phyloP scores from a whole-genome alignment of 2,113 vertebrate genomes.

The Mastomys natalensis region DNA sequence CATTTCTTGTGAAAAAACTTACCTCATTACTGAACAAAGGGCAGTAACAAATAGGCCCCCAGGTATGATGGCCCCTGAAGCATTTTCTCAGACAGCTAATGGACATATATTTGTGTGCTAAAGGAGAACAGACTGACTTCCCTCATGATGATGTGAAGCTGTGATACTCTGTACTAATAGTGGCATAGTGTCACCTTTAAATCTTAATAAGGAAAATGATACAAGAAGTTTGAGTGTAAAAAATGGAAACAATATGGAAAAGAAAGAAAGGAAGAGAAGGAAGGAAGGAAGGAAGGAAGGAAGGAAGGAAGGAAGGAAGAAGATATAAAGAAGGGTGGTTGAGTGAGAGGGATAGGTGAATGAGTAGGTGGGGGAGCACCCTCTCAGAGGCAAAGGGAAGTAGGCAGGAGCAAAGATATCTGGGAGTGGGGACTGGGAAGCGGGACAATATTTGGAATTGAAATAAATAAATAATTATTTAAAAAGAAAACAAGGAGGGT shows the following conservation, averaged over 20 bases:
- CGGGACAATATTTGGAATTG: too few relatives aligned
- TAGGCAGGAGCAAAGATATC: too few relatives aligned
- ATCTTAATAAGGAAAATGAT: constrained; percentile 41
- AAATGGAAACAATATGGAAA: background rate
- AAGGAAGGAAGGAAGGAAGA: too few relatives aligned
- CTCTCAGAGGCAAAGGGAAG: too few relatives aligned
- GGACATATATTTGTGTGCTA: constrained; percentile 17
- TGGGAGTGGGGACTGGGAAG: too few relatives aligned
- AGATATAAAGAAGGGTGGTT: too few relatives aligned
- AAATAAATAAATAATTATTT: too few relatives aligned
- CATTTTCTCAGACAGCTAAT: constrained; percentile 52
- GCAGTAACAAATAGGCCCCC: constrained; percentile 49
- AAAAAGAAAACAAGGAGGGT: constrained; percentile 15
- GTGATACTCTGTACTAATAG: constrained; percentile 53
- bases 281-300: too few relatives aligned
- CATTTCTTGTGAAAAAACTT: constrained; percentile 71
- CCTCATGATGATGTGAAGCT: background rate
- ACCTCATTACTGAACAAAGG: constrained; percentile 15
- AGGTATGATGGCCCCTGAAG: background rate
- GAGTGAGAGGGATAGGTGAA: too few relatives aligned
- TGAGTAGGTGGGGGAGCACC: too few relatives aligned
- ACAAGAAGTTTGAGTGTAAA: background rate
- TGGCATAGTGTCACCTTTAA: constrained; percentile 20
- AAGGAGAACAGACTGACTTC: constrained; percentile 49
- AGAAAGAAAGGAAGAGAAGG: too few relatives aligned